Evolutionary conservation across 2,888 invertebrate genomes (phyloP), one percentile per base, ranked within the genome.

Genomic region (Apamea monoglypha): DNA sequence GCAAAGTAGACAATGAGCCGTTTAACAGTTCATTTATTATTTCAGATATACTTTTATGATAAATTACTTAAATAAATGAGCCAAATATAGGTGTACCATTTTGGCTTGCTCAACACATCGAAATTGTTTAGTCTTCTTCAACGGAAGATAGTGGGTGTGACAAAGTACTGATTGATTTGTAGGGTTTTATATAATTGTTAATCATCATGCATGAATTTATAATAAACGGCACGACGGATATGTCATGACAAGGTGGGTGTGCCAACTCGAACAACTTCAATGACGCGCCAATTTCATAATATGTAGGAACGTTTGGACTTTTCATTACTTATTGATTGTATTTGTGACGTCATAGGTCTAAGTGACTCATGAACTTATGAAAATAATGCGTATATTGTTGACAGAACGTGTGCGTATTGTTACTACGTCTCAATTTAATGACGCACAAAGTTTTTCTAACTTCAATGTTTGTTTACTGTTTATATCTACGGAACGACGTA

Each of bases 131-230:
- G n/a, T 74, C 29, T 64, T 32, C 40, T 66, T 53, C 32, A 61
- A 40, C 61, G 44, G 64, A 73, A 72, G 32, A 66, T 56, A 47
- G 74, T 78, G 36, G 64, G 61, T 64, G 70, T 74, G 83, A 79
- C 64, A 64, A 71, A 69, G 32, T 71, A 72, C 14, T 68, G 79
- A 85, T 72, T 79, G 85, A 85, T 85, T 76, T 75, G 72, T 70
- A 61, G 56, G 14, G 29, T 72, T 18, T 44, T 72, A 56, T 47
- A 53, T 82, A 44, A 76, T 53, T 36, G 53, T 74, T 25, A 50
- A 69, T 74, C 53, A 82, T 63, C 14, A 74, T 64, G 36, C 67
- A 82, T 76, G 40, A 78, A 66, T 61, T 77, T 59, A 66, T 72
- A 74, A 40, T 25, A 36, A 63, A 32, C 59, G 66, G 56, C 53